Percentiles rank a stretch among this genome's conserved stretches.
Conservation (phyloP, 2,113 vertebrate genomes). For the Boulengeromyrus knoepffleri region DNA sequence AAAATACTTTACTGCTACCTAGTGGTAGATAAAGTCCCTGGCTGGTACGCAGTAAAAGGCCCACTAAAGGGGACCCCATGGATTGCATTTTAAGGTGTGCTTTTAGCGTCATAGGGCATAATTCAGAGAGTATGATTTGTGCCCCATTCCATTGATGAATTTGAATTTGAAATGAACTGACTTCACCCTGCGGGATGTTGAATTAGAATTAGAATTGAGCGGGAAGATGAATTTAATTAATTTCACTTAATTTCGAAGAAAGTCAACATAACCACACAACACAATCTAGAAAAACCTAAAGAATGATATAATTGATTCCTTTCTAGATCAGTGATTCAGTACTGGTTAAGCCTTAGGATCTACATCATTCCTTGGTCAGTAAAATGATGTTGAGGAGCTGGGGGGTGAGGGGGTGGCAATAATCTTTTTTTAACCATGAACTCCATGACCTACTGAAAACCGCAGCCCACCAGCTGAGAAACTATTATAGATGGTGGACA, state of each 20-base stretch:
- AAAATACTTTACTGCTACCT: background rate
- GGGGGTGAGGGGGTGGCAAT: background rate
- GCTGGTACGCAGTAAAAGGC: background rate
- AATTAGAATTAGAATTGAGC: background rate
- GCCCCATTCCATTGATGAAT: background rate
- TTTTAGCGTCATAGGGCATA: background rate
- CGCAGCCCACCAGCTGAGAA: background rate
- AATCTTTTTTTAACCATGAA: background rate
- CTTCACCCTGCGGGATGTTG: background rate
- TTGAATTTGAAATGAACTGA: background rate
- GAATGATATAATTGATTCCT: background rate
- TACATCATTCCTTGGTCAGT: background rate
- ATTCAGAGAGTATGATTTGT: background rate
- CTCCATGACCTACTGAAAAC: background rate
- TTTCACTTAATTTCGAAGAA: background rate
- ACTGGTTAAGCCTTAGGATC: background rate
- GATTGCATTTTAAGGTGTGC: background rate
- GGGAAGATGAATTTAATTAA: background rate
- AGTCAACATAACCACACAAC: background rate
- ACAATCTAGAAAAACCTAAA: background rate
- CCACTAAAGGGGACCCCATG: background rate
- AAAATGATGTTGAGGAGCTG: background rate
- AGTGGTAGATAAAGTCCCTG: background rate
- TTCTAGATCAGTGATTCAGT: background rate
- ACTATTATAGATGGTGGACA: background rate